phyloP scores from a whole-genome alignment of 2,113 vertebrate species.

The Andinoacara biseriatus region DNA sequence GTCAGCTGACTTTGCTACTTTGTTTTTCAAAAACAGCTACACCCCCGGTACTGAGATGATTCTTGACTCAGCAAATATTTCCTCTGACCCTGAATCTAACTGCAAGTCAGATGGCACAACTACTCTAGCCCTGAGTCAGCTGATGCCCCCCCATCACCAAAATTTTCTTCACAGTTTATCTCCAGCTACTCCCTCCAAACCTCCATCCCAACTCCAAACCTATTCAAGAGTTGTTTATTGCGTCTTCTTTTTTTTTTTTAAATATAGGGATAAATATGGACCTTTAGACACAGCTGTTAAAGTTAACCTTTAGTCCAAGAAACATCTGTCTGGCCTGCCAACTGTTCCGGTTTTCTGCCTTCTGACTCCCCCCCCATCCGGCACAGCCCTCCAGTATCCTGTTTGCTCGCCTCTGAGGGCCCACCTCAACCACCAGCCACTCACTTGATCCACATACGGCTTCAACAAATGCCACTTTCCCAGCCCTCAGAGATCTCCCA shows the following conservation, averaged over 20 bases:
- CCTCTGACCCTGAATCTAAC: background rate
- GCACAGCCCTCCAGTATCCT: background rate
- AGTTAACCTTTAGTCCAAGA: background rate
- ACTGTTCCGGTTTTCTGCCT: background rate
- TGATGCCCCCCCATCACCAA: background rate
- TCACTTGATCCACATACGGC: background rate
- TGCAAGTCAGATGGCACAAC: background rate
- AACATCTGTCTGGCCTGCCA: background rate
- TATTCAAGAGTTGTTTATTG: background rate
- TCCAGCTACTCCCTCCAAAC: background rate
- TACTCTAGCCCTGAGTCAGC: background rate
- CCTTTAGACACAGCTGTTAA: slow-evolving; percentile 1
- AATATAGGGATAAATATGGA: background rate
- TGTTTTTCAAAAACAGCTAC: background rate
- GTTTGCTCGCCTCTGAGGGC: background rate
- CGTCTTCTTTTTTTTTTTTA: background rate
- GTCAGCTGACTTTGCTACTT: background rate
- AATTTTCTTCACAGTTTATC: background rate
- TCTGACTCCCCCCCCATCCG: background rate
- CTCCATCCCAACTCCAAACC: background rate
- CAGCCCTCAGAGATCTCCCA: background rate
- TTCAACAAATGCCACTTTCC: too few relatives aligned
- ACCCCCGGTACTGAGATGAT: background rate
- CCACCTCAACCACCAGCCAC: background rate
- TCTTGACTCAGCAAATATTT: slow-evolving; percentile 9